These are phyloP conservation scores for Hippolais icterina DNA, from an alignment of 2,113 vertebrate species.

Conservation along the genomic window DNA sequence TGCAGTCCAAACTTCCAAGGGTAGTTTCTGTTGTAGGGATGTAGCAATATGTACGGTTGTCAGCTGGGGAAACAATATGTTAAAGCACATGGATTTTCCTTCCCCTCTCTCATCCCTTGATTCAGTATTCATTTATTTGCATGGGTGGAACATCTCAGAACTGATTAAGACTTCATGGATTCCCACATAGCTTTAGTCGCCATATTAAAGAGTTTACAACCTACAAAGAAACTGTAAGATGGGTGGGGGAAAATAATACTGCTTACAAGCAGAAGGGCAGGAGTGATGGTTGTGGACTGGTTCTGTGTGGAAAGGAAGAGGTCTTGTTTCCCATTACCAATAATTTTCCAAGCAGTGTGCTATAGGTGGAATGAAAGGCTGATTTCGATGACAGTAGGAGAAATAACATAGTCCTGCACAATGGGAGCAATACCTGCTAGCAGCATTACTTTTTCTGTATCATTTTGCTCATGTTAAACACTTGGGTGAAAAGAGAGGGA, in stretches of 20 bases:
- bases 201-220: conserved; percentile 9
- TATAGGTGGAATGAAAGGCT: neutral
- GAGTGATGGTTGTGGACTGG: neutral
- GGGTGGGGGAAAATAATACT: neutral
- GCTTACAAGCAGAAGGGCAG: neutral
- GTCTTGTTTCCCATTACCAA: neutral
- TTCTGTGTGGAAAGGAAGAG: neutral
- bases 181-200: conserved; percentile 8
- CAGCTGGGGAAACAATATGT: neutral
- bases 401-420: neutral
- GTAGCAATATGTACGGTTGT: neutral
- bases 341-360: neutral
- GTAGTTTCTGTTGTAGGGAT: neutral
- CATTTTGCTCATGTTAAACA: neutral
- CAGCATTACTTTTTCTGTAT: neutral
- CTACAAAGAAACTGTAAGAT: neutral
- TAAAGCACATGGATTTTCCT: neutral
- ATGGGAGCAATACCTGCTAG: neutral
- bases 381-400: neutral
- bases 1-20: neutral
- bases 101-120: neutral
- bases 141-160: conserved; percentile 6
- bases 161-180: neutral
- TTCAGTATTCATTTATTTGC: conserved; percentile 36
- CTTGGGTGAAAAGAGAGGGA: neutral